Percentiles rank a stretch among this genome's conserved stretches.
These are phyloP conservation scores for Drosophila monieri DNA, from an alignment of 2,888 invertebrate genomes.

Conservation along the genomic window DNA sequence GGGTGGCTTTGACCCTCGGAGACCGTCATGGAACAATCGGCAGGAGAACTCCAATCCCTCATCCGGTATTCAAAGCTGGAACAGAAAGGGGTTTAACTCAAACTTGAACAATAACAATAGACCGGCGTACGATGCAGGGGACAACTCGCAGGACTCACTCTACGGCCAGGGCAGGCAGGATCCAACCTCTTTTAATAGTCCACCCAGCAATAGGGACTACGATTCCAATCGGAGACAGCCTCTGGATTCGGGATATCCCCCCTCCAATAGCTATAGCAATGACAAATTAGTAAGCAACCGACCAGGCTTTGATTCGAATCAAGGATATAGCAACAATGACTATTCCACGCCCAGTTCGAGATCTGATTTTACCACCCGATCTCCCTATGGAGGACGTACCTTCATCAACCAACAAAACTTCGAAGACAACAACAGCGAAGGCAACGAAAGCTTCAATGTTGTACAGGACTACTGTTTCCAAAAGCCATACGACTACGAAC, in stretches of 20 bases:
- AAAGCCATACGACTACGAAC: constrained; percentile 60
- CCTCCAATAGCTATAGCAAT: constrained; percentile 47
- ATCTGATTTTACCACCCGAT: constrained; percentile 34
- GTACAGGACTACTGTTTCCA: constrained; percentile 71
- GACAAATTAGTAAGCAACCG: constrained; percentile 46
- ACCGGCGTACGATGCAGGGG: constrained; percentile 7
- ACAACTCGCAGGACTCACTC: constrained; percentile 2
- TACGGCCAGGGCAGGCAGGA: constrained; percentile 2
- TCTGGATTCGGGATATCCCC: constrained; percentile 12
- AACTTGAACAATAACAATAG: constrained; percentile 16
- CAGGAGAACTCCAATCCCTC: not conserved
- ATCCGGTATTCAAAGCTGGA: constrained; percentile 19
- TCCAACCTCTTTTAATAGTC: not conserved
- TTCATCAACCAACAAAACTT: constrained; percentile 29
- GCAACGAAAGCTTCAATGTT: constrained; percentile 49
- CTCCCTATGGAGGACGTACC: constrained; percentile 37
- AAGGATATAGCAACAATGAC: constrained; percentile 6
- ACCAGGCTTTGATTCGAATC: constrained; percentile 12
- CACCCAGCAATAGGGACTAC: constrained; percentile 8
- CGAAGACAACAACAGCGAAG: constrained; percentile 9
- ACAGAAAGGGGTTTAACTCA: constrained; percentile 4
- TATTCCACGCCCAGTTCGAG: constrained; percentile 25
- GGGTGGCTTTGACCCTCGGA: constrained; percentile 10
- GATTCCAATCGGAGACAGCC: constrained; percentile 24
- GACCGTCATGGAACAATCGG: constrained; percentile 6